phyloP scores from a whole-genome alignment of 2,888 invertebrate species.

The Eilema sororculum region DNA sequence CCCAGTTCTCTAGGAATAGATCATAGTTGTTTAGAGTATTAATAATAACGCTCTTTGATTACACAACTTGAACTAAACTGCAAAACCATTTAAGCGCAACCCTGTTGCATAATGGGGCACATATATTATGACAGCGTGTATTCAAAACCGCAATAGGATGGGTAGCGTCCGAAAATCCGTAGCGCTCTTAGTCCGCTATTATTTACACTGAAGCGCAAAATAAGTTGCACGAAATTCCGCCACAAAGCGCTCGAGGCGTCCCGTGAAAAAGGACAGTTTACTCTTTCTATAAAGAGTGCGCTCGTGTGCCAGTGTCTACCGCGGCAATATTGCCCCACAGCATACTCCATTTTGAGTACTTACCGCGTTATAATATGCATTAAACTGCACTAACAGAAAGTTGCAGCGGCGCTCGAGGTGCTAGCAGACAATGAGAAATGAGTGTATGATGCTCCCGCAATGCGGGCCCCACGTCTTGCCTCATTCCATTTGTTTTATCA shows the following conservation, averaged over 20 bases:
- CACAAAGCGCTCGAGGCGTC: constrained; percentile 79
- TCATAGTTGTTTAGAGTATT: constrained; percentile 53
- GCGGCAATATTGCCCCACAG: constrained; percentile 76
- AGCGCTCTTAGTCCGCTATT: constrained; percentile 74
- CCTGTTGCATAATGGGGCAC: constrained; percentile 55
- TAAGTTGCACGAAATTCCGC: constrained; percentile 80
- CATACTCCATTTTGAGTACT: constrained; percentile 80
- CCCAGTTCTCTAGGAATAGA: constrained; percentile 55
- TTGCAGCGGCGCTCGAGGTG: constrained; percentile 71
- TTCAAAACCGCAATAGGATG: constrained; percentile 68
- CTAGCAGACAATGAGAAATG: constrained; percentile 84
- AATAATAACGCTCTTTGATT: constrained; percentile 53
- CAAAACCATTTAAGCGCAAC: constrained; percentile 63
- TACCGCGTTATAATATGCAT: constrained; percentile 85
- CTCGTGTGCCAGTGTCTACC: constrained; percentile 68
- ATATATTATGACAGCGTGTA: constrained; percentile 67
- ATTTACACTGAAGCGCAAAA: constrained; percentile 78
- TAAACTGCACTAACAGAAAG: constrained; percentile 81
- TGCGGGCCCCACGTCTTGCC: constrained; percentile 74
- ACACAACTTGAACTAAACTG: constrained; percentile 61
- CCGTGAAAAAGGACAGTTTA: constrained; percentile 85
- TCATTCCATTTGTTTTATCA: constrained; percentile 83
- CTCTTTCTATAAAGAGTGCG: constrained; percentile 83
- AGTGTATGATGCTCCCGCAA: constrained; percentile 82
- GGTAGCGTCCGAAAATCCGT: constrained; percentile 70